These are phyloP conservation scores for Lutjanus campechanus DNA, from an alignment of 2,797 vertebrate genomes.

Conservation along the genomic window DNA sequence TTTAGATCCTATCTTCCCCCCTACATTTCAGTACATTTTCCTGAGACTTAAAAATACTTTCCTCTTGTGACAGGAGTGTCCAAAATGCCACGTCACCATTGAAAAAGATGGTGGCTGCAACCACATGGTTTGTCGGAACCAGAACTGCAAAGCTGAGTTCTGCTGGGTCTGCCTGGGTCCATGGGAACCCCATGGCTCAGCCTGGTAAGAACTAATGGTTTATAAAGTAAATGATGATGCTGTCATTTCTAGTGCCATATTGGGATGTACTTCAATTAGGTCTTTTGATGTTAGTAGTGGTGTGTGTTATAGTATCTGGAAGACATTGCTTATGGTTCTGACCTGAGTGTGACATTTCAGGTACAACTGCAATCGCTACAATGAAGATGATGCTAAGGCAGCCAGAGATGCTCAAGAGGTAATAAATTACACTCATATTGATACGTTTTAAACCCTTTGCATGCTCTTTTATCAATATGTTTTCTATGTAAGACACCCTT, in stretches of 20 bases:
- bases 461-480: background rate
- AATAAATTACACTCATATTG: conserved; percentile 32
- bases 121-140: conserved; percentile 99
- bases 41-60: background rate
- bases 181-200: conserved; percentile 99
- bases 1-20: too few species aligned
- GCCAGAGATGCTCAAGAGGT: conserved; percentile 99
- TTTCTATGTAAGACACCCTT: too few species aligned
- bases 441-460: background rate
- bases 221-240: background rate
- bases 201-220: conserved; percentile 90
- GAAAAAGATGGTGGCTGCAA: conserved; percentile 99
- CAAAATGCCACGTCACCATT: conserved; percentile 99
- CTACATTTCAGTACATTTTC: background rate
- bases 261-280: background rate
- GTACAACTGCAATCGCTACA: conserved; percentile 99
- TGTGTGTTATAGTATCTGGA: background rate
- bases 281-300: too few species aligned
- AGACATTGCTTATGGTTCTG: conserved; percentile 44
- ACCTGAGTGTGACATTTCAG: conserved; percentile 76
- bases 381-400: conserved; percentile 99
- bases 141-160: conserved; percentile 99
- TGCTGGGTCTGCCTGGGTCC: conserved; percentile 99
- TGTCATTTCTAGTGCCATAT: background rate
- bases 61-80: conserved; percentile 91